These are phyloP conservation scores for Mellivora capensis DNA, from an alignment of 2,113 vertebrate genomes.

Conservation along the genomic window DNA sequence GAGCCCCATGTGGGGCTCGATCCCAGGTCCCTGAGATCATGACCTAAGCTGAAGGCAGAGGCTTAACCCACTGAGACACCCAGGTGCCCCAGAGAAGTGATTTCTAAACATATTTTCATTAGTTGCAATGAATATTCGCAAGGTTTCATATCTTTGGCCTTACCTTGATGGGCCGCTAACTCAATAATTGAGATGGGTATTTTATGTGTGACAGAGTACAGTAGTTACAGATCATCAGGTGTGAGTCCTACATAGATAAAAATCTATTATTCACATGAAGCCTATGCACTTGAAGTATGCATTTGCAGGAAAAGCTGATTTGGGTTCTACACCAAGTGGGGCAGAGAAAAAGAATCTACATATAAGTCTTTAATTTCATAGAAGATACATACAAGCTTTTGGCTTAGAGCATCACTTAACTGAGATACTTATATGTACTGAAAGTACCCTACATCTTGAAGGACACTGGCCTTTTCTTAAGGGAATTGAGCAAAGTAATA, in stretches of 20 bases:
- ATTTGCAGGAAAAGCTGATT: background rate
- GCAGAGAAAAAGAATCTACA: background rate
- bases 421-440: background rate
- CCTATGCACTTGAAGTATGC: background rate
- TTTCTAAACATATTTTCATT: conserved; percentile 69
- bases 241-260: background rate
- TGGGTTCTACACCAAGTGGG: background rate
- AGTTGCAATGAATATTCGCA: conserved; percentile 48
- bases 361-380: background rate
- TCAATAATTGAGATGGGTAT: conserved; percentile 14
- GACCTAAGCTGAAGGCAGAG: too few species aligned
- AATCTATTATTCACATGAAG: background rate
- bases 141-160: conserved; percentile 32
- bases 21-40: too few species aligned
- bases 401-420: background rate
- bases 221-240: background rate
- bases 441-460: background rate
- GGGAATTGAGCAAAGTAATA: background rate
- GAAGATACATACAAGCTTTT: background rate
- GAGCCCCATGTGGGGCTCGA: too few species aligned
- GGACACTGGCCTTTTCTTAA: background rate
- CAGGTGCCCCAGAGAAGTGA: background rate
- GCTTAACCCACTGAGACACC: too few species aligned
- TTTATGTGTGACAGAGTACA: background rate
- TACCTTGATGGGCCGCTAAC: conserved; percentile 20